Evolutionary conservation across 2,113 vertebrate species (phyloP).

Genomic region (Pheucticus melanocephalus): DNA sequence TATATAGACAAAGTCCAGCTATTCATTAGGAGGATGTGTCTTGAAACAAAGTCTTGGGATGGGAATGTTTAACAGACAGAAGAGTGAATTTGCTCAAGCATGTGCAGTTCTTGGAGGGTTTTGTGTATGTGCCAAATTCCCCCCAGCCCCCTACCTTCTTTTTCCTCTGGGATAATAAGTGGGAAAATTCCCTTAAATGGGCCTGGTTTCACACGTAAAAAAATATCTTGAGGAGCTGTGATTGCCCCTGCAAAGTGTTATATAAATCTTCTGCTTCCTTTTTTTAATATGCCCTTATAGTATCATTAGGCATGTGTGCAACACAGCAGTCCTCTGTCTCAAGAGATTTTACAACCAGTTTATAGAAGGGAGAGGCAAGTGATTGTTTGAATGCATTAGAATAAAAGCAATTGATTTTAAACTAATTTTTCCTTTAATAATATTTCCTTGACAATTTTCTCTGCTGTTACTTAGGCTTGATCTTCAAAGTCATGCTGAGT

Average conservation of each 20-base stretch:
- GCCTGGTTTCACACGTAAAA: neutral
- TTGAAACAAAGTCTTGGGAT: conserved; percentile 2
- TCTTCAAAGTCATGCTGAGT: neutral
- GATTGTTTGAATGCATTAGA: conserved; percentile 21
- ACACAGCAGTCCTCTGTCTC: conserved; percentile 18
- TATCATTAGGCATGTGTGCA: neutral
- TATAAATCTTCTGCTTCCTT: conserved; percentile 20
- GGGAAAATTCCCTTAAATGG: neutral
- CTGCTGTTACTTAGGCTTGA: neutral
- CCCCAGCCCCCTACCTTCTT: neutral
- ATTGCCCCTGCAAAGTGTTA: neutral
- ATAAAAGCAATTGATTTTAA: conserved; percentile 42
- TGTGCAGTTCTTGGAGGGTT: neutral
- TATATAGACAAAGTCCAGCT: conserved; percentile 11
- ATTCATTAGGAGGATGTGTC: conserved; percentile 40
- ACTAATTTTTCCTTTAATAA: neutral
- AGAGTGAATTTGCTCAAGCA: neutral
- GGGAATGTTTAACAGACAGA: conserved; percentile 10
- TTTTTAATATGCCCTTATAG: neutral
- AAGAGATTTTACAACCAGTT: conserved; percentile 41
- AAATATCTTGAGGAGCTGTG: conserved; percentile 19
- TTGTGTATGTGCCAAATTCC: neutral
- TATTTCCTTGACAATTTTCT: neutral
- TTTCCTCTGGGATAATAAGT: neutral
- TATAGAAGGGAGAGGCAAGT: conserved; percentile 11